Conservation (phyloP, 2,797 vertebrate genomes). For the Poliocrania exsul region DNA sequence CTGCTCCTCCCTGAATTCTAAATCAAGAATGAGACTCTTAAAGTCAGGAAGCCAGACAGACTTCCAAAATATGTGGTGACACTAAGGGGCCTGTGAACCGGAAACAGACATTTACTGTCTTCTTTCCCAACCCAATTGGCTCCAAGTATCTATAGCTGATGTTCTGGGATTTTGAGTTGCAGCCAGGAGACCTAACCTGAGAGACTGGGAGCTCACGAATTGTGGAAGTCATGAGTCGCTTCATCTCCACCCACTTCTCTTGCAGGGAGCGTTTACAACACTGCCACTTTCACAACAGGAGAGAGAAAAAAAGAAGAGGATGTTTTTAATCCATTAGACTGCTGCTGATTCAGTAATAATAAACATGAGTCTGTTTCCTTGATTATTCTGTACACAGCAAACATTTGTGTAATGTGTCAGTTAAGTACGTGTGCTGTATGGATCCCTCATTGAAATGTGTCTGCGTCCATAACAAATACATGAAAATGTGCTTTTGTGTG, state of each 20-base stretch:
- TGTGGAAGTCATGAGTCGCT: conserved; percentile 34
- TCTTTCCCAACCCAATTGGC: conserved; percentile 65
- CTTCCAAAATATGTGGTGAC: conserved; percentile 78
- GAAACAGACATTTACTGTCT: conserved; percentile 76
- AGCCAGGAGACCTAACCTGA: conserved; percentile 69
- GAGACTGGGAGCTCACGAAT: not conserved
- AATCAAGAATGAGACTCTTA: conserved; percentile 77
- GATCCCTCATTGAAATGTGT: conserved; percentile 43
- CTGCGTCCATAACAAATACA: conserved; percentile 32
- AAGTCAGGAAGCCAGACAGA: conserved; percentile 82
- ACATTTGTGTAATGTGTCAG: conserved; percentile 72
- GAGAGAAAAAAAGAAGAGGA: conserved; percentile 45
- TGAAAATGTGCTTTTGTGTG: conserved; percentile 11
- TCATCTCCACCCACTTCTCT: conserved; percentile 39
- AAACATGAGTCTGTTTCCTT: conserved; percentile 80
- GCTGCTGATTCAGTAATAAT: conserved; percentile 77
- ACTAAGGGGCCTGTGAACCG: conserved; percentile 73
- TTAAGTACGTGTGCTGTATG: conserved; percentile 47
- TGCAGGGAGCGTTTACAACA: conserved; percentile 43
- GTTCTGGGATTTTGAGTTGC: conserved; percentile 29
- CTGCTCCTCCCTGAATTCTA: conserved; percentile 62
- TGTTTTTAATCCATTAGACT: conserved; percentile 77
- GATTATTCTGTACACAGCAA: conserved; percentile 77
- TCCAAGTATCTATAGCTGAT: conserved; percentile 64
- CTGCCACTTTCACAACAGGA: conserved; percentile 71